Evolutionary conservation across 1,140 invertebrate genomes (phyloP), one percentile per base, ranked within the genome.

Genomic region (Arctopsyche grandis): DNA sequence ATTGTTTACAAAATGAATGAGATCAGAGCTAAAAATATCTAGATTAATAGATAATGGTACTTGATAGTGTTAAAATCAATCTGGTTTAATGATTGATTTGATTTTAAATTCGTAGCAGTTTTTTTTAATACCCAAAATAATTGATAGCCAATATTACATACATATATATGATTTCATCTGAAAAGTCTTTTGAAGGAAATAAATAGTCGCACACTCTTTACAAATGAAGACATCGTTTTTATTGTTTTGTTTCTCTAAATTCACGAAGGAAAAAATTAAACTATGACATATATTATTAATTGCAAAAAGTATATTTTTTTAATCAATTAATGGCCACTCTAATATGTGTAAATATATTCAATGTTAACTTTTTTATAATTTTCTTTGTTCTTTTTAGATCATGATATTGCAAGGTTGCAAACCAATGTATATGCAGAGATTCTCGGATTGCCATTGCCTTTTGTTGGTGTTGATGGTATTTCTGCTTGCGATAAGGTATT

Each of bases 401-500:
- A 84, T 5, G 88, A 91, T 71, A 83, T 90, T 14, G 80, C 85
- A 12, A 85, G 80, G 0, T 48, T 93, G 44, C 87, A 60, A 1
- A 91, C 90, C n/a, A 84, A 86, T 5, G 93, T 94, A 0, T 84
- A 84, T 77, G 93, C 92, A 0, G 85, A 88, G 0, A 87, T 94
- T 14, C 82, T 89, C 5, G 90, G 90, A 0, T 83, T 94, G 4
- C 86, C 90, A 0, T 83, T 95, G 73, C 94, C 94, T 0, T 95
- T 94, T 84, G 85, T 94, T 7, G 94, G 94, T 29, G 93, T 94
- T 0, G 93, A 95, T 82, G 92, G 91, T n/a, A 89, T 88, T 3
- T 88, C 89, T 48, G 91, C 93, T 1, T 95, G 94, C 82, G 85
- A 88, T 56, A 91, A 92, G 78, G 87, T 95, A 38, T 93, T 86